A percentile compares a stretch with the other conserved stretches of the same genome.
Conservation (phyloP, 2,888 invertebrate genomes). For the Aporophyla nigra region DNA sequence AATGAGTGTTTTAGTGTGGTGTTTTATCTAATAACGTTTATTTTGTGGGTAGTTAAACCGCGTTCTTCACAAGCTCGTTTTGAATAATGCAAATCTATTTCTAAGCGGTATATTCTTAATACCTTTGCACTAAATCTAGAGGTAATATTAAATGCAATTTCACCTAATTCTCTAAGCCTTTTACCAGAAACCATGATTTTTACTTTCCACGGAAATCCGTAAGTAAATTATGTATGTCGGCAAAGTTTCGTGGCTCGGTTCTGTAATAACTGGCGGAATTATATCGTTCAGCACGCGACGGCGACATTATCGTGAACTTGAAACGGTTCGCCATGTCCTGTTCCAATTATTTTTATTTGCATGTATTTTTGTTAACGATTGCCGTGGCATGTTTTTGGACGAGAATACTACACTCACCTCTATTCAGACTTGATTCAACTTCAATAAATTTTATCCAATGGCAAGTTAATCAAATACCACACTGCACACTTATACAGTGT, state of each 20-base stretch:
- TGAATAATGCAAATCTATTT: background rate
- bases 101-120: background rate
- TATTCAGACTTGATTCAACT: background rate
- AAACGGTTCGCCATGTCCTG: constrained; percentile 25
- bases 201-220: constrained; percentile 26
- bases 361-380: constrained; percentile 1
- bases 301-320: constrained; percentile 56
- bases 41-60: background rate
- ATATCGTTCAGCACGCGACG: constrained; percentile 43
- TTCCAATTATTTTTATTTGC: constrained; percentile 31
- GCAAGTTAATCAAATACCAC: no score
- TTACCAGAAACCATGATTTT: constrained; percentile 12
- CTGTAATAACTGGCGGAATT: constrained; percentile 32
- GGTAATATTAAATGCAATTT: constrained; percentile 13
- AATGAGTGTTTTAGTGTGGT: background rate
- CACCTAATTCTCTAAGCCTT: constrained; percentile 19
- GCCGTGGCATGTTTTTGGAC: constrained; percentile 16
- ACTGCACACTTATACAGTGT: no score
- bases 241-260: constrained; percentile 32
- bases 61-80: background rate
- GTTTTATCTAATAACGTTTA: background rate
- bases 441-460: background rate
- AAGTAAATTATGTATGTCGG: constrained; percentile 38
- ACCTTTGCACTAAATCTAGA: background rate
- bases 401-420: background rate